Evolutionary conservation across 2,113 vertebrate species (phyloP).

Genomic region (Mugil cephalus): DNA sequence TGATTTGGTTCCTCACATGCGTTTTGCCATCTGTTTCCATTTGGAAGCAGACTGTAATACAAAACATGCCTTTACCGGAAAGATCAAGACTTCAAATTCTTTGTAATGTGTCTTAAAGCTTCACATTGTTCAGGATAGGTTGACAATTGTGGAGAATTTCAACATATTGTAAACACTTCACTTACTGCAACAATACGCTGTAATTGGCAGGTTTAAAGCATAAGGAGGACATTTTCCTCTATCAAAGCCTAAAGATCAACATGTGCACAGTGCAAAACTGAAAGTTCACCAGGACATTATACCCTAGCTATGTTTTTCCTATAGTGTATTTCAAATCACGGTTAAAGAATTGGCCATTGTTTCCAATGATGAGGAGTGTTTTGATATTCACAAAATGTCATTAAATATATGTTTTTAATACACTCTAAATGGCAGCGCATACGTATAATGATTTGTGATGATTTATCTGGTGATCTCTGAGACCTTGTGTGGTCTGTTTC

Average conservation of each 20-base stretch:
- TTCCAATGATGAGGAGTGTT: background rate
- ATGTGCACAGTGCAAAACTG: no score
- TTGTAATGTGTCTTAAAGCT: slow-evolving; percentile 23
- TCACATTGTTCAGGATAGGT: slow-evolving; percentile 6
- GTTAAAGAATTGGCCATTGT: background rate
- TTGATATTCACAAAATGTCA: background rate
- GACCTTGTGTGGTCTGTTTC: slow-evolving; percentile 15
- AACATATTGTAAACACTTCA: background rate
- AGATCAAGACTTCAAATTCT: slow-evolving; percentile 15
- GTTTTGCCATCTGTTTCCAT: slow-evolving; percentile 63
- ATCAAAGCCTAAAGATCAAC: no score
- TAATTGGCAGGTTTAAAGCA: background rate
- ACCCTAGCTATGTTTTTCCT: no score
- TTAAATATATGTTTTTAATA: background rate
- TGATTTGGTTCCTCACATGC: slow-evolving; percentile 27
- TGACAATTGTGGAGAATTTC: slow-evolving; percentile 2
- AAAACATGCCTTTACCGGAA: slow-evolving; percentile 38
- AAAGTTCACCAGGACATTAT: no score
- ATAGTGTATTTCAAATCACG: background rate
- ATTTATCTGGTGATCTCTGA: slow-evolving; percentile 12
- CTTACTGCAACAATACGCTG: background rate
- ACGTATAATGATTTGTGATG: background rate
- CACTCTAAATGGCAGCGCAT: background rate
- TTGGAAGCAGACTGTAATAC: slow-evolving; percentile 28
- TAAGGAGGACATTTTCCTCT: slow-evolving; percentile 5